Percentiles rank a stretch among this genome's conserved stretches.
phyloP scores from a whole-genome alignment of 1,140 invertebrate species.

The Campodea augens region DNA sequence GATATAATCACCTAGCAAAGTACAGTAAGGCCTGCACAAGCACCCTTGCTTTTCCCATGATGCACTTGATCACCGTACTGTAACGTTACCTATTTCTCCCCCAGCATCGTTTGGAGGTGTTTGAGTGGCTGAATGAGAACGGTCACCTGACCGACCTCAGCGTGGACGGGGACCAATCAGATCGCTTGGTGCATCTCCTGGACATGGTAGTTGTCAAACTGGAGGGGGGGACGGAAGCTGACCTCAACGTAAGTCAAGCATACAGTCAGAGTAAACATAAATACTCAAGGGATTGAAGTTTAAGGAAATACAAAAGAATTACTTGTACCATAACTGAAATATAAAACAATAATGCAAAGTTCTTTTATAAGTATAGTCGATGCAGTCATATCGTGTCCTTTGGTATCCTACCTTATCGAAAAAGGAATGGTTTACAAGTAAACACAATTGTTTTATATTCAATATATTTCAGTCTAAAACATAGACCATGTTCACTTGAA shows the following conservation, averaged over 20 bases:
- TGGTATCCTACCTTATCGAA: too few species aligned
- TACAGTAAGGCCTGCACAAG: not conserved
- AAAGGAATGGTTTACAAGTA: too few species aligned
- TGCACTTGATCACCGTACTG: not conserved
- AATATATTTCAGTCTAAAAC: too few species aligned
- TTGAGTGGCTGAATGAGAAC: constrained; percentile 60
- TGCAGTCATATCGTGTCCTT: too few species aligned
- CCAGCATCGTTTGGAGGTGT: constrained; percentile 74
- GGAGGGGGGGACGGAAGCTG: constrained; percentile 91
- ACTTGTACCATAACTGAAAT: too few species aligned
- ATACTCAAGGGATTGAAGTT: too few species aligned
- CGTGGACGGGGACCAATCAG: constrained; percentile 73
- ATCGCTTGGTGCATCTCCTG: constrained; percentile 66
- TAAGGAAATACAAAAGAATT: too few species aligned
- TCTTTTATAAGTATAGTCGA: too few species aligned
- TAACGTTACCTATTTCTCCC: constrained; percentile 14
- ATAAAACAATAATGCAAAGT: too few species aligned
- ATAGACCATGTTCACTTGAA: too few species aligned
- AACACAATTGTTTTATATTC: too few species aligned
- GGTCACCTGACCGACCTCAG: constrained; percentile 53
- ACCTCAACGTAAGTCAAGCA: constrained; percentile 71
- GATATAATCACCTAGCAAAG: not conserved
- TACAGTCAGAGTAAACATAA: too few species aligned
- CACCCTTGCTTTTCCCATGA: not conserved
- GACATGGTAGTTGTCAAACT: constrained; percentile 93